A percentile compares a stretch with the other conserved stretches of the same genome.
phyloP scores from a whole-genome alignment of 2,113 vertebrate genomes.

The Austrofundulus limnaeus region DNA sequence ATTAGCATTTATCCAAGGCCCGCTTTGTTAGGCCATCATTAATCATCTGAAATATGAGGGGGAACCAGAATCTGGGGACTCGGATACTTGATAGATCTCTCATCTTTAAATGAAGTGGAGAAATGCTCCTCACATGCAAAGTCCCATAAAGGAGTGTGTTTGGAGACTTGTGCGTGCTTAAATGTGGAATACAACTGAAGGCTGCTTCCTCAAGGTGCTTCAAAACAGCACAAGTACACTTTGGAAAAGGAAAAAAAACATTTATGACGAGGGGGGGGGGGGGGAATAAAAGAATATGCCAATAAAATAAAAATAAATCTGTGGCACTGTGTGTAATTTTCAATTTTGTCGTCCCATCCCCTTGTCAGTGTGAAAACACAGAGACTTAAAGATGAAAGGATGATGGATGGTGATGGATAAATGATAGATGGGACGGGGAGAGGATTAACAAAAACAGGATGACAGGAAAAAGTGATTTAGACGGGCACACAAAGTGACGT shows the following conservation, averaged over 20 bases:
- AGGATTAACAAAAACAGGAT: constrained; percentile 44
- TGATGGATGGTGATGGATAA: constrained; percentile 64
- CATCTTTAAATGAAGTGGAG: constrained; percentile 60
- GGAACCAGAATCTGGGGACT: constrained; percentile 54
- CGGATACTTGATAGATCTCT: constrained; percentile 64
- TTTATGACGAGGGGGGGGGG: constrained; percentile 13
- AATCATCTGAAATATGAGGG: constrained; percentile 79
- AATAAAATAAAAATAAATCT: constrained; percentile 15
- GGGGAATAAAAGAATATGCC: not conserved
- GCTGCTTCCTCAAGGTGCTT: constrained; percentile 1
- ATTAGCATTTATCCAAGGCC: constrained; percentile 78
- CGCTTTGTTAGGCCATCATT: constrained; percentile 76
- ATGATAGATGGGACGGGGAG: constrained; percentile 66
- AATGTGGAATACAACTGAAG: not conserved
- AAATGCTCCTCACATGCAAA: constrained; percentile 54
- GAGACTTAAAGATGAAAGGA: constrained; percentile 63
- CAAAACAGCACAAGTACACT: not conserved
- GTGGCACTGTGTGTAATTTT: constrained; percentile 38
- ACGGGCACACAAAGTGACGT: constrained; percentile 47
- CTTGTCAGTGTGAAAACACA: constrained; percentile 55
- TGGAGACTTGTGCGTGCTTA: constrained; percentile 10
- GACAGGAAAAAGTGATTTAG: constrained; percentile 54
- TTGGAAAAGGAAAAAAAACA: not conserved
- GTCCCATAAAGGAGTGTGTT: constrained; percentile 8
- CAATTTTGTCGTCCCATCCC: constrained; percentile 35